Conservation (phyloP, 2,797 vertebrate genomes). For the Calcarius lapponicus region DNA sequence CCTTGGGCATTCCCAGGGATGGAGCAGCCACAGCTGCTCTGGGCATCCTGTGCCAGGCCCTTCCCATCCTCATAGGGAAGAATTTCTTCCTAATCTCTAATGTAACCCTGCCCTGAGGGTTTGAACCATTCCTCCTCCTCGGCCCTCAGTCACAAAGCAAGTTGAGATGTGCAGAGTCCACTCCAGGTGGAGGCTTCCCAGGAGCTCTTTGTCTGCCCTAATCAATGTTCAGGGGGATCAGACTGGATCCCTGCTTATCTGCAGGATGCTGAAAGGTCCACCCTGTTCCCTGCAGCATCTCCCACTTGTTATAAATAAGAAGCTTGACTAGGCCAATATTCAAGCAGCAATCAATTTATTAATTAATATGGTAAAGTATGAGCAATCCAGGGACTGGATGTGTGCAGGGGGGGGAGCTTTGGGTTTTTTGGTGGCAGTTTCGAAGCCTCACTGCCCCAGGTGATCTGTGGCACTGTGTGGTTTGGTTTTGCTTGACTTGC, state of each 20-base stretch:
- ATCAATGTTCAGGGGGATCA: neutral
- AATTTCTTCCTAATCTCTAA: neutral
- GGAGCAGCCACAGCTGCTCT: too few species aligned
- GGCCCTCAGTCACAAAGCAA: neutral
- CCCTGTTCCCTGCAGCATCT: neutral
- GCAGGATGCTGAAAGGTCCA: neutral
- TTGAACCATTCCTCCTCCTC: neutral
- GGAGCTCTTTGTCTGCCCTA: neutral
- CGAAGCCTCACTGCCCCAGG: neutral
- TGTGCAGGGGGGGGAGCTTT: neutral
- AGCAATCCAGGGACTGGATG: neutral
- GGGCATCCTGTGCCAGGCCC: too few species aligned
- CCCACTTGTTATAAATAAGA: neutral
- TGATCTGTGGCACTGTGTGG: rapidly evolving
- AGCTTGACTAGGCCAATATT: too few species aligned
- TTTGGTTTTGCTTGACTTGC: neutral
- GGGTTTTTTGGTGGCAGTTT: neutral
- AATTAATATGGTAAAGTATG: too few species aligned
- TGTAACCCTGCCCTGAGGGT: neutral
- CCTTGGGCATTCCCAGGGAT: neutral
- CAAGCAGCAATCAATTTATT: too few species aligned
- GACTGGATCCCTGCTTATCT: neutral
- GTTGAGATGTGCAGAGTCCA: neutral
- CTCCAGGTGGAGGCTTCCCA: neutral
- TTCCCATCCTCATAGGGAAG: too few species aligned